A percentile compares a stretch with the other conserved stretches of the same genome.
These are phyloP conservation scores for Toxonevra muliebris DNA, from an alignment of 2,888 invertebrate genomes.

Conservation along the genomic window DNA sequence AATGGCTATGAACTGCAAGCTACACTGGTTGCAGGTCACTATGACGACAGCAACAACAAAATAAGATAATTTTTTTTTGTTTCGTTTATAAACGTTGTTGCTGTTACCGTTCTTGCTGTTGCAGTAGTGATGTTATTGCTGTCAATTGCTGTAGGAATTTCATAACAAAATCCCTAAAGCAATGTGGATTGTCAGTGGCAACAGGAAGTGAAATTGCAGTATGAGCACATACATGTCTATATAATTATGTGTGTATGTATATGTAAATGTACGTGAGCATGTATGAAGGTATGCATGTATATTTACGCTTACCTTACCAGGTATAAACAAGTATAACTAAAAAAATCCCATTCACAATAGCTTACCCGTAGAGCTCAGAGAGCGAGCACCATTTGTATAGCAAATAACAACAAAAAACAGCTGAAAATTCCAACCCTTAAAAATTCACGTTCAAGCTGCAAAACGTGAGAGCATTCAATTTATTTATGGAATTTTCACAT, in stretches of 20 bases:
- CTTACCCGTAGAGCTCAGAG: background rate
- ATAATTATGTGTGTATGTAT: too few relatives aligned
- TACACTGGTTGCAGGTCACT: slow-evolving; percentile 6
- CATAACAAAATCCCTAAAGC: slow-evolving; percentile 37
- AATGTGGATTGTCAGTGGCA: slow-evolving; percentile 41
- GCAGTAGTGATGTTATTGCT: slow-evolving; percentile 15
- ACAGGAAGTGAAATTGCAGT: slow-evolving; percentile 37
- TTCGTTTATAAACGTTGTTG: background rate
- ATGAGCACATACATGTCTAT: too few relatives aligned
- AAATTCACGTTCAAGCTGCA: background rate
- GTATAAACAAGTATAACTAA: background rate
- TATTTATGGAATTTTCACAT: background rate
- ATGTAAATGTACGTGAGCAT: too few relatives aligned
- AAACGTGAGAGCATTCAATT: slow-evolving; percentile 2
- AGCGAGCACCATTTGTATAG: slow-evolving; percentile 13
- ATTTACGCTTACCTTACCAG: too few relatives aligned
- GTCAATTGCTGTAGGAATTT: slow-evolving; percentile 38
- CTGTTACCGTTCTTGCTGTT: background rate
- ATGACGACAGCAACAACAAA: slow-evolving; percentile 6
- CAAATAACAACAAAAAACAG: slow-evolving; percentile 10
- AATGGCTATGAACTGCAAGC: background rate
- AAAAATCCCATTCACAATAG: slow-evolving; percentile 23
- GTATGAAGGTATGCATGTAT: too few relatives aligned
- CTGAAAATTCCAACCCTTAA: slow-evolving; percentile 12
- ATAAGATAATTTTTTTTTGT: background rate